These are phyloP conservation scores for Crenuchus spilurus DNA, from an alignment of 2,797 vertebrate species.

Conservation along the genomic window DNA sequence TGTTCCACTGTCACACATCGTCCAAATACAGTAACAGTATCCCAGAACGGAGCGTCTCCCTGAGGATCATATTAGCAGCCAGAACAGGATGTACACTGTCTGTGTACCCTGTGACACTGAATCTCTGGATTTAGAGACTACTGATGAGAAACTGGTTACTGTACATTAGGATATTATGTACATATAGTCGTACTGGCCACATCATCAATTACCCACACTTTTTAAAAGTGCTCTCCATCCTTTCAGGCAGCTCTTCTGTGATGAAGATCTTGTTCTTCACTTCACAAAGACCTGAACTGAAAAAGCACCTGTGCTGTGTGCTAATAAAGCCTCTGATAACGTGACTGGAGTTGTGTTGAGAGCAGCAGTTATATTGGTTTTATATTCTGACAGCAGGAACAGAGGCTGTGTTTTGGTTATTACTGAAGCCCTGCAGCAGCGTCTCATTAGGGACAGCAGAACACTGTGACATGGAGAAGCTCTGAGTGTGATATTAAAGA, in stretches of 20 bases:
- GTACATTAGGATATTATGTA: background rate
- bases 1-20: too few species aligned
- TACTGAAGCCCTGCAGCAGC: background rate
- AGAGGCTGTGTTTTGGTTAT: background rate
- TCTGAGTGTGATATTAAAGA: background rate
- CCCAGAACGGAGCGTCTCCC: background rate
- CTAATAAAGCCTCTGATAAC: too few species aligned
- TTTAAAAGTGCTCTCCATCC: too few species aligned
- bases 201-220: background rate
- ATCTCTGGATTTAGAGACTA: background rate
- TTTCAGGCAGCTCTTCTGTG: too few species aligned
- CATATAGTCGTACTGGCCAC: background rate
- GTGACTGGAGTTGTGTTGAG: too few species aligned
- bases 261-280: too few species aligned
- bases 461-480: background rate
- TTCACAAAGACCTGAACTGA: too few species aligned
- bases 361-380: background rate
- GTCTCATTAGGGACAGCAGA: background rate
- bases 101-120: conserved; percentile 15
- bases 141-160: background rate
- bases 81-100: conserved; percentile 3
- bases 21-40: too few species aligned
- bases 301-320: too few species aligned
- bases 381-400: conserved; percentile 16
- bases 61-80: background rate